Percentiles rank a stretch among this genome's conserved stretches.
Conservation (phyloP, 2,113 vertebrate genomes). For the Taxidea taxus region DNA sequence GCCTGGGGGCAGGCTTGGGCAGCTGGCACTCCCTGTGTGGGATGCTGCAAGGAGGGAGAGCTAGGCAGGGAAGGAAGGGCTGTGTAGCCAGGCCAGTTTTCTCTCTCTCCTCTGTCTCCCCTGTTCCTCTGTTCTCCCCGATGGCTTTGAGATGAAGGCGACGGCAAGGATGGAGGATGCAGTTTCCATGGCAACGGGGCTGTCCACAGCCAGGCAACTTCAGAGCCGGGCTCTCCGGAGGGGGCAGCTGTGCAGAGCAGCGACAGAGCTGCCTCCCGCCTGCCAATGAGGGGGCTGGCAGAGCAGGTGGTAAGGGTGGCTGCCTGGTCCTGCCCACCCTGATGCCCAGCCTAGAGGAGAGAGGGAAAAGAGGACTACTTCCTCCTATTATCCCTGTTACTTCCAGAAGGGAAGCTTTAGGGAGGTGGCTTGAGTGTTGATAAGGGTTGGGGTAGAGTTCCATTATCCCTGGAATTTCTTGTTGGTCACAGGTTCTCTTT, state of each 20-base stretch:
- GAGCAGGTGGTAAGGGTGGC: slow-evolving; percentile 68
- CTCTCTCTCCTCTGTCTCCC: slow-evolving; percentile 57
- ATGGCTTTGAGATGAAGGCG: slow-evolving; percentile 77
- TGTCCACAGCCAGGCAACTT: slow-evolving; percentile 74
- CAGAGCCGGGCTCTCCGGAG: slow-evolving; percentile 68
- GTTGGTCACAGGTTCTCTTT: neutral
- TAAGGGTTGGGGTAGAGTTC: neutral
- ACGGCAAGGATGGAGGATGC: slow-evolving; percentile 71
- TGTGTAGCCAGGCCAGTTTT: slow-evolving; percentile 27
- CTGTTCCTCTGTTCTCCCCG: slow-evolving; percentile 62
- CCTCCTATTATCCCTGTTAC: neutral
- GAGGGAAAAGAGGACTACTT: neutral
- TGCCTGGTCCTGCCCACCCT: slow-evolving; percentile 48
- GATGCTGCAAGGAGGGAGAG: neutral
- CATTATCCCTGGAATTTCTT: neutral
- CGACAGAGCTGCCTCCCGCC: slow-evolving; percentile 54
- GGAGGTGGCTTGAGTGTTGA: neutral
- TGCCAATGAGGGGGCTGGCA: slow-evolving; percentile 65
- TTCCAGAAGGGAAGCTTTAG: neutral
- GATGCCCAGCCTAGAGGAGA: slow-evolving; percentile 19
- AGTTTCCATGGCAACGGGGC: slow-evolving; percentile 75
- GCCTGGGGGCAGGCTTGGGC: neutral
- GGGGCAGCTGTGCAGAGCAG: slow-evolving; percentile 70
- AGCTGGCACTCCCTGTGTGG: neutral
- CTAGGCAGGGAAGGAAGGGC: neutral